A percentile compares a stretch with the other conserved stretches of the same genome.
Evolutionary conservation across 2,797 vertebrate genomes (phyloP).

Genomic region (Pygocentrus nattereri): DNA sequence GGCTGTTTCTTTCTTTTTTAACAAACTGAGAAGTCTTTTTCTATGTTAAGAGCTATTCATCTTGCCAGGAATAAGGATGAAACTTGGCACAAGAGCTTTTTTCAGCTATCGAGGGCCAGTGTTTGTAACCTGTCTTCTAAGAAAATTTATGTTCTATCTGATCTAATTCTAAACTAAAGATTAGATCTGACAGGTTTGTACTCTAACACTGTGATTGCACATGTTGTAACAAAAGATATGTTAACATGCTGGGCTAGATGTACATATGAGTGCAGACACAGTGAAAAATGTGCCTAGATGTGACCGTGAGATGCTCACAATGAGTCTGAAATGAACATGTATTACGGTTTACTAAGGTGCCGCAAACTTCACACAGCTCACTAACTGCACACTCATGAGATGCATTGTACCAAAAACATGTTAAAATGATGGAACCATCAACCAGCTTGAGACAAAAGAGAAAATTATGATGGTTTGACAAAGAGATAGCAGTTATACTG

Average conservation of each 20-base stretch:
- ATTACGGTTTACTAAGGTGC: no score
- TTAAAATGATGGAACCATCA: no score
- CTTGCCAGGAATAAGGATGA: background rate
- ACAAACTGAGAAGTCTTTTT: constrained; percentile 24
- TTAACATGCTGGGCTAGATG: background rate
- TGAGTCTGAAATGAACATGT: no score
- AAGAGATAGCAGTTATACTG: no score
- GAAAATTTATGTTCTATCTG: background rate
- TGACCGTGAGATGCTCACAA: no score
- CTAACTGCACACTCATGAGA: no score
- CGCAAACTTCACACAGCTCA: no score
- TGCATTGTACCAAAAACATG: no score
- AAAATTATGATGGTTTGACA: no score
- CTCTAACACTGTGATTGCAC: background rate
- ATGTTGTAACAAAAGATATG: background rate
- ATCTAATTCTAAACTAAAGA: background rate
- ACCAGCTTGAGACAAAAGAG: no score
- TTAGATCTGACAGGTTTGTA: background rate
- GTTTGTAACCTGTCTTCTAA: background rate
- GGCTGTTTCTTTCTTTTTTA: constrained; percentile 1
- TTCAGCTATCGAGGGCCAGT: background rate
- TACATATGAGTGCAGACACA: no score
- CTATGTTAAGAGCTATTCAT: constrained; percentile 39
- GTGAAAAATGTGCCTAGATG: no score
- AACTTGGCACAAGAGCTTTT: background rate